A percentile compares a stretch with the other conserved stretches of the same genome.
Evolutionary conservation across 2,888 invertebrate species (phyloP).

Genomic region (Molanna angustata): DNA sequence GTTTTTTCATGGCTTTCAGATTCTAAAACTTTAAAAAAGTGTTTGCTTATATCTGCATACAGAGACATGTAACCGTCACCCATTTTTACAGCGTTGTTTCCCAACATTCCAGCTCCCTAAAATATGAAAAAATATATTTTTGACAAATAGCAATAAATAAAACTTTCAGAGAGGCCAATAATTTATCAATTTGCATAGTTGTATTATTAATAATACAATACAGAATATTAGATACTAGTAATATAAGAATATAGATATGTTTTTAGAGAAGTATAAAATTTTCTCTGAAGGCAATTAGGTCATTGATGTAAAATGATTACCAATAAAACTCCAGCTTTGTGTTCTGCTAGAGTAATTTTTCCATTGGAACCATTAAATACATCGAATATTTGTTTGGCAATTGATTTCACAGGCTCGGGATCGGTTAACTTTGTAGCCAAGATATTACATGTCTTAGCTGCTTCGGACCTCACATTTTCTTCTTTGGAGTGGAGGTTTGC

Average conservation of each 20-base stretch:
- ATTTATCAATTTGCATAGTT: no score
- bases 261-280: no score
- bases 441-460: constrained; percentile 67
- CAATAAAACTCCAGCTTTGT: constrained; percentile 82
- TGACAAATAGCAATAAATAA: no score
- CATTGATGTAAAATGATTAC: no score
- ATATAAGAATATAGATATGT: no score
- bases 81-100: constrained; percentile 64
- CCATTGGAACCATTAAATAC: constrained; percentile 87
- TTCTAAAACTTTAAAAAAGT: constrained; percentile 76
- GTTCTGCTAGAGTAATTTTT: constrained; percentile 83
- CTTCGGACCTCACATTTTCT: constrained; percentile 69
- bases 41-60: constrained; percentile 55
- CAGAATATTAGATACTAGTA: no score
- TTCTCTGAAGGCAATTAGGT: no score
- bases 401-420: constrained; percentile 60
- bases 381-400: constrained; percentile 70
- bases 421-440: constrained; percentile 72
- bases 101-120: constrained; percentile 70
- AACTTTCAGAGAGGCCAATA: no score
- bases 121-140: constrained; percentile 31
- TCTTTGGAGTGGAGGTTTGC: constrained; percentile 86
- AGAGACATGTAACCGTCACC: constrained; percentile 43
- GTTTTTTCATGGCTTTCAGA: constrained; percentile 92
- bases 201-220: no score